Conservation (phyloP, 2,888 invertebrate species). For the Agonopterix heracliana region DNA sequence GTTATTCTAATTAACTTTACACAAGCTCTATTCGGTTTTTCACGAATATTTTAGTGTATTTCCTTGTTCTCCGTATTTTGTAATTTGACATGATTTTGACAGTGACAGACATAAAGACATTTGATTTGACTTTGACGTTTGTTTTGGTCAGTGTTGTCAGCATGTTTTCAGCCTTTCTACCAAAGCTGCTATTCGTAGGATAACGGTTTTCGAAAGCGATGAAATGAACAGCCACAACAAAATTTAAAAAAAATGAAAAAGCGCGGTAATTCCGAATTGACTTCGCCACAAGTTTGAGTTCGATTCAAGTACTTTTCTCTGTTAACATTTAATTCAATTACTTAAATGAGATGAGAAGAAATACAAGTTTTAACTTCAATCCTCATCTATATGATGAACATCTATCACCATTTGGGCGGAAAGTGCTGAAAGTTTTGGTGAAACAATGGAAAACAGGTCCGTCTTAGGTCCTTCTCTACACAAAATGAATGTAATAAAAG, state of each 20-base stretch:
- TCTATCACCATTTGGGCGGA: conserved; percentile 49
- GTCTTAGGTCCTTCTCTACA: too few relatives aligned
- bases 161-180: too few relatives aligned
- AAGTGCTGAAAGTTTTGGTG: conserved; percentile 39
- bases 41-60: neutral
- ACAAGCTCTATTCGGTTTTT: neutral
- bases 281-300: neutral
- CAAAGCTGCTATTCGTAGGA: too few relatives aligned
- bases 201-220: too few relatives aligned
- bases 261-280: neutral
- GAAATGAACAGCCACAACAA: neutral
- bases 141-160: too few relatives aligned
- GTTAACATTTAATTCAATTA: neutral
- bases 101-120: neutral
- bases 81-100: neutral
- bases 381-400: conserved; percentile 28
- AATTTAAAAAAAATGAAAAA: neutral
- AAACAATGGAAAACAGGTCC: conserved; percentile 29
- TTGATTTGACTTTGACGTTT: neutral
- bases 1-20: neutral
- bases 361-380: conserved; percentile 13
- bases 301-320: neutral
- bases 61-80: neutral
- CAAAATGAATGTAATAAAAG: too few relatives aligned
- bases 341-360: neutral